Percentiles rank a stretch among this genome's conserved stretches.
Conservation (phyloP, 2,888 invertebrate genomes). For the Sialis lutaria region DNA sequence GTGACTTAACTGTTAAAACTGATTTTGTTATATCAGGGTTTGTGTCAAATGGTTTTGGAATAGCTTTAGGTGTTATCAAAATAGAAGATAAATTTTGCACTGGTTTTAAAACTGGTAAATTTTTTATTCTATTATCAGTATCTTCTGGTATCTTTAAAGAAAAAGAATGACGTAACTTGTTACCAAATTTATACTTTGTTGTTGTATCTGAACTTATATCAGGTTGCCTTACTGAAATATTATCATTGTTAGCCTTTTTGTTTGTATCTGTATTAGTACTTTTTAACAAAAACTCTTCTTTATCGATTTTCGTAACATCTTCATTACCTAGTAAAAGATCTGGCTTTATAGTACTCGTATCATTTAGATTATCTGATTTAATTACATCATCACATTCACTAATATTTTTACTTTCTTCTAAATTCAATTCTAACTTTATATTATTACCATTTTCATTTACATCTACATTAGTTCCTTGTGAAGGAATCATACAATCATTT, state of each 20-base stretch:
- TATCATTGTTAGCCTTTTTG: not conserved
- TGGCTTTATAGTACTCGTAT: not conserved
- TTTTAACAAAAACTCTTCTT: not conserved
- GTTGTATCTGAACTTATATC: not conserved
- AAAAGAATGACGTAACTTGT: too few species aligned
- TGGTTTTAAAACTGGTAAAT: too few species aligned
- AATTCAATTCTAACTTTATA: too few species aligned
- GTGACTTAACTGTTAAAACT: not conserved
- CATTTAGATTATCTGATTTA: too few species aligned
- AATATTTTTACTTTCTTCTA: too few species aligned
- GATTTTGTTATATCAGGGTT: not conserved
- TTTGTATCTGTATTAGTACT: not conserved
- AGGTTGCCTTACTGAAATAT: not conserved
- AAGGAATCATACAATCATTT: too few species aligned
- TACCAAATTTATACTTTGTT: too few species aligned
- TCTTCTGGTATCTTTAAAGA: too few species aligned
- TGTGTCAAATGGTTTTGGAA: not conserved
- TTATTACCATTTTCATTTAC: too few species aligned
- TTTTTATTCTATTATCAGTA: too few species aligned
- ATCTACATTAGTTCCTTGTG: too few species aligned
- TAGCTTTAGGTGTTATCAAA: not conserved
- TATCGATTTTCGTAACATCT: not conserved
- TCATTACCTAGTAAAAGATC: not conserved
- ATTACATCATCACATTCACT: too few species aligned
- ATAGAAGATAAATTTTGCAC: not conserved